These are phyloP conservation scores for Tolypeutes matacus DNA, from an alignment of 2,797 vertebrate genomes.

Conservation along the genomic window DNA sequence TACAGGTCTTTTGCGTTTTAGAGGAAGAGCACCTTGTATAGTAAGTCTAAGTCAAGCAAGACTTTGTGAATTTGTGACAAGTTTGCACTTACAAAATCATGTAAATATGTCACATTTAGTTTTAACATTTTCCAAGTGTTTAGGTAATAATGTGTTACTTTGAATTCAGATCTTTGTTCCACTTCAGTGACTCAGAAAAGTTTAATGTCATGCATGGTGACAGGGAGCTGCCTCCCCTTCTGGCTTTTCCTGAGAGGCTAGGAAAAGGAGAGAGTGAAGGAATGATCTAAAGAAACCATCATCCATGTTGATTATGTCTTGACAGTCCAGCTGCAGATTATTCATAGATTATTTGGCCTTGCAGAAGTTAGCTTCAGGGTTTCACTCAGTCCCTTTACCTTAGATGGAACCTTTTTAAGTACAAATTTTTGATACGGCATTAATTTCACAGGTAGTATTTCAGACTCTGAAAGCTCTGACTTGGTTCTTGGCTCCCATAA, in stretches of 20 bases:
- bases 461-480: neutral
- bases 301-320: neutral
- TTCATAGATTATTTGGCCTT: neutral
- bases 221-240: neutral
- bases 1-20: conserved; percentile 82
- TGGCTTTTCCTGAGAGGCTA: conserved; percentile 25
- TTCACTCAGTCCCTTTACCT: neutral
- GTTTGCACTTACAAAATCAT: conserved; percentile 94
- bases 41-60: conserved; percentile 86
- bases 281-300: neutral
- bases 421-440: neutral
- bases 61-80: conserved; percentile 91
- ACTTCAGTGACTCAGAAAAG: conserved; percentile 69
- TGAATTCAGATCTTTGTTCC: conserved; percentile 78
- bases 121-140: conserved; percentile 88
- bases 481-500: conserved; percentile 13
- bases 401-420: neutral
- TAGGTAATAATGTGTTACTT: conserved; percentile 85
- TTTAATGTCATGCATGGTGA: conserved; percentile 54
- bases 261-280: neutral
- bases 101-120: conserved; percentile 94
- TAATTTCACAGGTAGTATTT: neutral
- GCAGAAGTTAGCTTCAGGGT: conserved; percentile 15
- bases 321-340: neutral
- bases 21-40: conserved; percentile 92